A percentile compares a stretch with the other conserved stretches of the same genome.
These are phyloP conservation scores for Geopemphigus sp. DNA, from an alignment of 1,140 invertebrate species.

Conservation along the genomic window DNA sequence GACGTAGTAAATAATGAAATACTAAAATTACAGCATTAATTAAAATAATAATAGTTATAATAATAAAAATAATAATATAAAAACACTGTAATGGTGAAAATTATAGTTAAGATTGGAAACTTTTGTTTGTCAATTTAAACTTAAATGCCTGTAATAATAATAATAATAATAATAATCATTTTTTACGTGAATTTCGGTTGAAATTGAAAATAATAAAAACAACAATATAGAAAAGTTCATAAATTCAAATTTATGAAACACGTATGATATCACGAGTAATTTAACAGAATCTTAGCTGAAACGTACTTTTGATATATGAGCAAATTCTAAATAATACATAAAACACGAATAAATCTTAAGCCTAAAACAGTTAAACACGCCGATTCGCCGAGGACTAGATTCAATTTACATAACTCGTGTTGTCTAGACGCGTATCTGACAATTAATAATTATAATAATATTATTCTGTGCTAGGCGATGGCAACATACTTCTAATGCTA, in stretches of 20 bases:
- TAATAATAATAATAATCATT: neutral
- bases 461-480: constrained; percentile 28
- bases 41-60: too few relatives aligned
- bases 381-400: constrained; percentile 44
- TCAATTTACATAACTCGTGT: constrained; percentile 19
- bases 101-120: neutral
- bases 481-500: neutral
- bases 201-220: neutral
- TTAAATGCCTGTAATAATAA: neutral
- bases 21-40: neutral
- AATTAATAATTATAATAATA: neutral
- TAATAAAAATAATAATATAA: too few relatives aligned
- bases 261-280: neutral
- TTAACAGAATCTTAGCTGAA: neutral
- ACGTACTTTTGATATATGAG: constrained; percentile 43
- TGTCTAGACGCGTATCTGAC: constrained; percentile 10
- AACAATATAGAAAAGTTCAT: neutral
- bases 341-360: constrained; percentile 29
- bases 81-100: neutral
- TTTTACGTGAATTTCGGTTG: neutral
- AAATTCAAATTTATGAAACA: neutral
- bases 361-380: constrained; percentile 20
- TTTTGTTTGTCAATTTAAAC: neutral
- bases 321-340: constrained; percentile 10
- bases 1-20: neutral